Base-by-base conservation (phyloP, 1,140 invertebrate species). In the Drosophila nebulosa region DNA sequence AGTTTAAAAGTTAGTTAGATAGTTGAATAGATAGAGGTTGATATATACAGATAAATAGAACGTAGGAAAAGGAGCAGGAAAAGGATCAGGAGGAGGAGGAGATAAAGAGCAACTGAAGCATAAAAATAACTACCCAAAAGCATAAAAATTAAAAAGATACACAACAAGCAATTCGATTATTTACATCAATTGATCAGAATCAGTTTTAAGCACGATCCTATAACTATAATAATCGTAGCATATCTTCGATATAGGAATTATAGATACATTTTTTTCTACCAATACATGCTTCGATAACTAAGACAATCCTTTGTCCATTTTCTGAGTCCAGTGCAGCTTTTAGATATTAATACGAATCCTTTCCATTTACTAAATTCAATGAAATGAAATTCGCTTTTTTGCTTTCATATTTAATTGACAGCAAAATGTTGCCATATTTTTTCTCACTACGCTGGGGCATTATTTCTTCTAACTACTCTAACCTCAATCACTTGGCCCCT, bases 341-440 rank as follows among this genome's bases (percentile, higher is more conserved):
- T n/a, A n/a, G n/a, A n/a, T n/a, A n/a, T n/a, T n/a, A n/a, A n/a
- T n/a, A n/a, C n/a, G n/a, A 30, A 30, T 9, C 10, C 27, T 27
- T 4, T 5, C 1, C 1, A 27, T 9, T 9, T 30, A 30, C 27
- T 30, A 1, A 9, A 10, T 30, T 30, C 27, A 64, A 76, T 56
- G 55, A 69, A 78, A 79, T 30, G 69, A 77, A 71, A 21, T 42
- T 24, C 1, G 6, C 51, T 53, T n/a, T n/a, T 53, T n/a, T 53
- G 42, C 39, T 46, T 46, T 46, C 16, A 46, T 46, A 46, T 46
- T 46, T 46, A 46, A 46, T 46, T 46, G 39, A 46, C 39, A 46
- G 39, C n/a, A 46, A 46, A 46, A 46, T 46, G 39, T 46, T 46
- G 39, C 39, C 39, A 46, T 46, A 46, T 46, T 46, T 46, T 46